These are phyloP conservation scores for Drosophila cognata DNA, from an alignment of 2,888 invertebrate species.

Conservation along the genomic window DNA sequence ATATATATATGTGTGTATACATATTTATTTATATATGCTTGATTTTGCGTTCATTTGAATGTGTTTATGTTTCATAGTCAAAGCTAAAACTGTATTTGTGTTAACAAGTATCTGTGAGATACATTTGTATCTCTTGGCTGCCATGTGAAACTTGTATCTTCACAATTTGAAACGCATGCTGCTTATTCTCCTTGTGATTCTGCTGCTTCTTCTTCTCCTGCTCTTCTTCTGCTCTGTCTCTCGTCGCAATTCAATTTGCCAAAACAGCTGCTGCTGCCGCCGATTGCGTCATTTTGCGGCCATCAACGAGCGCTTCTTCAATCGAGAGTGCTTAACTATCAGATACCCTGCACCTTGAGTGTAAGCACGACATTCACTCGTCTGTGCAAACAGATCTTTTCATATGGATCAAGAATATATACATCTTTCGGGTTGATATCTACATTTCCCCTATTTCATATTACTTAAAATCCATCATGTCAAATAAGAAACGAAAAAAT, in stretches of 20 bases:
- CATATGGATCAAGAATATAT: not conserved
- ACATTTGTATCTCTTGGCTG: conserved; percentile 48
- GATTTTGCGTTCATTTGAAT: conserved; percentile 14
- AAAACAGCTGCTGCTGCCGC: not conserved
- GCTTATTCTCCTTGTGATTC: not conserved
- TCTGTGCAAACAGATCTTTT: not conserved
- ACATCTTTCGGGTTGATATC: not conserved
- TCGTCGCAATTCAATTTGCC: not conserved
- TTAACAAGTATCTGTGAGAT: conserved; percentile 23
- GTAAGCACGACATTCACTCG: not conserved
- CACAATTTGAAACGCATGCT: conserved; percentile 33
- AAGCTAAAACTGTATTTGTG: conserved; percentile 18
- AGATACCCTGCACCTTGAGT: not conserved
- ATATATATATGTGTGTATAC: not conserved
- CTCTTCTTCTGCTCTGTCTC: not conserved
- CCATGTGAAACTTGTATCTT: conserved; percentile 31
- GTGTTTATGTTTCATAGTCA: conserved; percentile 24
- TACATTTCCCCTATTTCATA: not conserved
- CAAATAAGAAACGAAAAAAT: not conserved
- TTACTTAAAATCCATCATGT: not conserved
- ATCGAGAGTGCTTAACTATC: not conserved
- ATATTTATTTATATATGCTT: not conserved
- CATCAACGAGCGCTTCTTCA: not conserved
- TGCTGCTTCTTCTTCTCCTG: not conserved
- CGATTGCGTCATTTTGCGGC: not conserved